Conservation (phyloP, 2,113 vertebrate genomes). For the Lophura nycthemera region DNA sequence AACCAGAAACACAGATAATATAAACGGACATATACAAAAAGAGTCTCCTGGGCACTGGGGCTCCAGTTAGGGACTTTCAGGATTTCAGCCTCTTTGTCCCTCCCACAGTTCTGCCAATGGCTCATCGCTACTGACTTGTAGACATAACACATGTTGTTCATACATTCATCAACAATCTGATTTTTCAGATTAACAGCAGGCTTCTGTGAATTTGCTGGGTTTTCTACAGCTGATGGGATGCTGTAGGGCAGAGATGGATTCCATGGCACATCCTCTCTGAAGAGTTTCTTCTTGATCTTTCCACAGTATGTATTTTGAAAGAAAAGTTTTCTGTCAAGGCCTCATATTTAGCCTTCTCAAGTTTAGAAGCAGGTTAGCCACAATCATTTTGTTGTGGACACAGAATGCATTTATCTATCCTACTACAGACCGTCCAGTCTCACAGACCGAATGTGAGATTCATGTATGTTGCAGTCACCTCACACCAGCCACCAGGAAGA, state of each 20-base stretch:
- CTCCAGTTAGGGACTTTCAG: background rate
- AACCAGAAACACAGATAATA: background rate
- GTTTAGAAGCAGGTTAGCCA: background rate
- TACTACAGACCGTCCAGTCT: background rate
- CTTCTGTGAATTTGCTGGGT: background rate
- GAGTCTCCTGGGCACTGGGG: background rate
- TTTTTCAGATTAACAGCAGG: background rate
- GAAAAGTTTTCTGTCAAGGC: background rate
- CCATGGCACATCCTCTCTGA: accelerated
- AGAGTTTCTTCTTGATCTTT: background rate
- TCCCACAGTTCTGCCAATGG: background rate
- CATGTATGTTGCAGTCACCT: background rate
- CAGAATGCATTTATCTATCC: background rate
- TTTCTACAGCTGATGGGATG: background rate
- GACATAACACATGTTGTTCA: background rate
- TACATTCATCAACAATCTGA: background rate
- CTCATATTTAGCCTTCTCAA: background rate
- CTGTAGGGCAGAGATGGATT: background rate
- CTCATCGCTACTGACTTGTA: background rate
- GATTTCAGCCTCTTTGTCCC: background rate
- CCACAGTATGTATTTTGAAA: background rate
- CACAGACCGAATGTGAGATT: background rate
- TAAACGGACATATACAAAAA: accelerated
- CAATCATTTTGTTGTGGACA: background rate
- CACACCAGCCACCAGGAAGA: background rate